Base-by-base conservation (phyloP, 2,113 vertebrate genomes). In the Oncorhynchus tshawytscha region DNA sequence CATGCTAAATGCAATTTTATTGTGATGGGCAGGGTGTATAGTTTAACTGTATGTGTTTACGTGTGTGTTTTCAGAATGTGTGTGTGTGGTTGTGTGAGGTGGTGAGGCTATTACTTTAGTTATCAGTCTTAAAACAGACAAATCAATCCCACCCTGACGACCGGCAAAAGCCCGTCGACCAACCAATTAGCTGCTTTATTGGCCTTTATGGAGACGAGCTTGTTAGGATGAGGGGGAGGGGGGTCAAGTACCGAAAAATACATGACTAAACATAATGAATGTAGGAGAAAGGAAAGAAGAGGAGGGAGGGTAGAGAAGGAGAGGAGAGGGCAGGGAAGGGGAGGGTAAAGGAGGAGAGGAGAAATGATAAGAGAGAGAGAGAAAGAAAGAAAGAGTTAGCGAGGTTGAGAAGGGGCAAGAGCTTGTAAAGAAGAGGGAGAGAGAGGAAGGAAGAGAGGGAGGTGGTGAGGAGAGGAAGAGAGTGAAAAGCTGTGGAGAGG, bases 111-210 rank as follows among this genome's bases (percentile, higher is more conserved):
- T 67, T 67, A 31, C 87, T 82, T 77, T 74, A 81, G 85, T 89
- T 90, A 89, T 90, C 86, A 89, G 83, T 88, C 86, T 89, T 88
- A 81, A 88, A 90, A 88, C 89, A 90, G 89, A 89, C 86, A 82
- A 89, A 90, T 89, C 89, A 90, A 89, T 90, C 89, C 85, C 34
- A 45, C 82, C 84, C 78, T 45, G 65, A 88, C 86, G 85, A 76
- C 74, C 79, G 74, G n/a, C 15, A 3, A 51, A 11, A 16, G 49
- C 13, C 49, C 49, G 83, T 86, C 86, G 85, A 77, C 74, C 79
- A 77, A 24, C 88, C 85, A 88, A 90, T 90, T 89, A 89, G 80
- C 76, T 67, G 83, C 87, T 88, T 89, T 89, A 90, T 90, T 90
- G 88, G 86, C 73, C 74, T 39, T 76, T 81, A 72, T 88, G 89